Evolutionary conservation across 1,140 invertebrate genomes (phyloP), one percentile per base, ranked within the genome.

Genomic region (Drosophila varians): DNA sequence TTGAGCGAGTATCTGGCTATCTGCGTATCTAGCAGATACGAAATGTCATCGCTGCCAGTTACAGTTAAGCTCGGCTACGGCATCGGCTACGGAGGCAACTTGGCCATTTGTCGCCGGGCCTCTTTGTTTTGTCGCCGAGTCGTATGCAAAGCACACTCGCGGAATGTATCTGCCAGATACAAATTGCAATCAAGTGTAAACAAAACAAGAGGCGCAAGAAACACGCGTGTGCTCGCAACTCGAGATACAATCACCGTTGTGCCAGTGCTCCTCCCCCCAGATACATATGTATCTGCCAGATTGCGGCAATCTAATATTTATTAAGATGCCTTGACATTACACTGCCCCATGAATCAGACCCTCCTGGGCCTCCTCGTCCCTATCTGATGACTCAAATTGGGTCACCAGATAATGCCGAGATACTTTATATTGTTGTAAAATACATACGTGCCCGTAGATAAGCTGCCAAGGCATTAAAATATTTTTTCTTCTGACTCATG

Each of bases 171-270:
- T 54, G 52, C 53, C 47, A 76, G 66, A 72, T 74, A 82, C 77
- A 66, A 83, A 69, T 65, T 83, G 78, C 77, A 83, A 83, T 83
- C 74, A 82, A 58, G 56, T 82, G 78, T 77, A 80, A 79, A 80
- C 46, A 80, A 55, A 82, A 76, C 61, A 82, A 80, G 19, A 75
- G 60, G 69, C 66, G 60, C 66, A 77, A 80, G 80, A 82, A 77
- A 73, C 58, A 53, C 77, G 69, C 73, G 61, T 77, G 74, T 71
- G 68, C 73, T 71, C 61, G 74, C 77, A 82, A 76, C 61, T 28
- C 40, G 53, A 77, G 78, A 82, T 77, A 82, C 62, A 40, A 82
- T 83, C 78, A 51, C 19, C 42, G 54, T 56, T 42, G 51, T 16
- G 34, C 34, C 34, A 34, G 16, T 3, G n/a, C n/a, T n/a, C n/a